Percentiles rank a stretch among this genome's conserved stretches.
phyloP scores from a whole-genome alignment of 2,797 vertebrate species.

The Semaprochilodus insignis region DNA sequence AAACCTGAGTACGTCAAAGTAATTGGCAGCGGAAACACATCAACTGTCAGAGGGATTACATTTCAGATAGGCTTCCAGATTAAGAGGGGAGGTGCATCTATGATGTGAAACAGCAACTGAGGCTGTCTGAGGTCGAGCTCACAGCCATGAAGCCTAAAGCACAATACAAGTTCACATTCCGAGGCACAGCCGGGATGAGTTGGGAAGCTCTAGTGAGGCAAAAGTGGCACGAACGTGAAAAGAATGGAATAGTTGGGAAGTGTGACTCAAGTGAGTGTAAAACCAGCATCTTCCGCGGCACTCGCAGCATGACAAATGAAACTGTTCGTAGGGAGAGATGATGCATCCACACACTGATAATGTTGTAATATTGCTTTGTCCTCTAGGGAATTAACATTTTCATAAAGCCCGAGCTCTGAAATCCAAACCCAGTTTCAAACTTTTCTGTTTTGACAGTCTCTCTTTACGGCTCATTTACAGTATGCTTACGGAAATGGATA shows the following conservation, averaged over 20 bases:
- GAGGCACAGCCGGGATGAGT: background rate
- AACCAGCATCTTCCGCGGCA: too few relatives aligned
- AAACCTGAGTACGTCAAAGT: background rate
- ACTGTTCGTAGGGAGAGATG: too few relatives aligned
- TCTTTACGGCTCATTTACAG: too few relatives aligned
- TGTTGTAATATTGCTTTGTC: too few relatives aligned
- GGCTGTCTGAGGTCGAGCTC: background rate
- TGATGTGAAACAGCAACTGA: background rate
- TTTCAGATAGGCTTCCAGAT: background rate
- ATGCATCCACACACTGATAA: too few relatives aligned
- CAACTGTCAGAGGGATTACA: background rate
- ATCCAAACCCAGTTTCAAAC: too few relatives aligned
- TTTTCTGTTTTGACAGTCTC: too few relatives aligned
- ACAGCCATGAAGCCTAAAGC: background rate
- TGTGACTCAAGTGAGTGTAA: too few relatives aligned
- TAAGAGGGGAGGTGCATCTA: background rate
- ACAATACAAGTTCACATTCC: background rate
- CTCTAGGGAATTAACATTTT: too few relatives aligned
- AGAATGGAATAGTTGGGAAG: background rate
- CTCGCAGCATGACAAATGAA: too few relatives aligned
- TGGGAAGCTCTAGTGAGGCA: slow-evolving; percentile 24
- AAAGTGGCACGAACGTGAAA: background rate
- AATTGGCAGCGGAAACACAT: background rate
- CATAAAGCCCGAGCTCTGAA: too few relatives aligned
- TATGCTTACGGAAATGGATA: too few relatives aligned